A percentile compares a stretch with the other conserved stretches of the same genome.
phyloP scores from a whole-genome alignment of 2,888 invertebrate genomes.

The Brachyopa scutellaris region DNA sequence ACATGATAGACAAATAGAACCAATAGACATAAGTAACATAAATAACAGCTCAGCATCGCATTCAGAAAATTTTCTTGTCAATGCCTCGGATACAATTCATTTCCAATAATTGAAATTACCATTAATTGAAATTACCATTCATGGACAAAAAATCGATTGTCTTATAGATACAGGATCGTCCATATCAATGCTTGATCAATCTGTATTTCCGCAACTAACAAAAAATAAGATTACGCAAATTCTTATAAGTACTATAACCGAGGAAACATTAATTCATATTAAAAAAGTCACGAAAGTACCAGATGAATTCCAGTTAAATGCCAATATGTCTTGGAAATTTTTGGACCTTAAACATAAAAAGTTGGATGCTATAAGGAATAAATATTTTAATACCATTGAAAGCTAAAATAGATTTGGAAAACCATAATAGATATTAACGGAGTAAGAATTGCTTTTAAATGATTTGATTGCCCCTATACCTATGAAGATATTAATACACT shows the following conservation, averaged over 20 bases:
- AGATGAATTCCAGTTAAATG: slow-evolving; percentile 19
- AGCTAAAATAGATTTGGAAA: too few relatives aligned
- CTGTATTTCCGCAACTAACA: too few relatives aligned
- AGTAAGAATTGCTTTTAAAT: too few relatives aligned
- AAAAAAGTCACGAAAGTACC: slow-evolving; percentile 19
- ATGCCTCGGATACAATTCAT: slow-evolving; percentile 17
- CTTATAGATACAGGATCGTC: slow-evolving; percentile 25
- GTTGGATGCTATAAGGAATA: too few relatives aligned
- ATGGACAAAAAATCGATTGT: too few relatives aligned
- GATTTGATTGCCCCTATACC: too few relatives aligned
- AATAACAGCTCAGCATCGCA: not conserved
- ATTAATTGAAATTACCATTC: too few relatives aligned
- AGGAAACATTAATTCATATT: not conserved
- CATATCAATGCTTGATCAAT: slow-evolving; percentile 14
- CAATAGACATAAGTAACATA: too few relatives aligned
- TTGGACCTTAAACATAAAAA: slow-evolving; percentile 7
- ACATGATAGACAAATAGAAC: slow-evolving; percentile 13
- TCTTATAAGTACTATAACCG: slow-evolving; percentile 11
- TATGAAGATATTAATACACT: too few relatives aligned
- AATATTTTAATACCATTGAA: too few relatives aligned
- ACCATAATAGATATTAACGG: too few relatives aligned
- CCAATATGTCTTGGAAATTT: slow-evolving; percentile 10
- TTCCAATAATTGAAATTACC: slow-evolving; percentile 26
- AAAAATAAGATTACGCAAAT: too few relatives aligned
- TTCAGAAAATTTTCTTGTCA: slow-evolving; percentile 11